Conservation (phyloP, 1,140 invertebrate genomes). For the Drosophila tani region DNA sequence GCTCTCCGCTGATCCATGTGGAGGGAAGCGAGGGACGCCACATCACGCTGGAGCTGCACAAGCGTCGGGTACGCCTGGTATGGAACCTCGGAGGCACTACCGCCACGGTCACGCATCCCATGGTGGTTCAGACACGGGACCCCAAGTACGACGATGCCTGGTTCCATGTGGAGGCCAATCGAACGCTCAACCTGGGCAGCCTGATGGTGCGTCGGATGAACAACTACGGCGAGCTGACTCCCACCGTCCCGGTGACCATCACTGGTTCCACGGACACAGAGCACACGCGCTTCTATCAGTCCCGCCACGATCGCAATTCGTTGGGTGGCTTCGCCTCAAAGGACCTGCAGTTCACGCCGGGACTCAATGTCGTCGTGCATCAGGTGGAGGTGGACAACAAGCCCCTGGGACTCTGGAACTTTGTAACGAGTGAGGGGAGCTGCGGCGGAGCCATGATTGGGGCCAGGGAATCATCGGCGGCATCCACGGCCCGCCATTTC, state of each 20-base stretch:
- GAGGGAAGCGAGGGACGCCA: conserved; percentile 88
- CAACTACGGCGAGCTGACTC: conserved; percentile 67
- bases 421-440: conserved; percentile 87
- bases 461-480: conserved; percentile 68
- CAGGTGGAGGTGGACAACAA: conserved; percentile 91
- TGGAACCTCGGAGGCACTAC: conserved; percentile 92
- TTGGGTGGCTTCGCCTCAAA: conserved; percentile 86
- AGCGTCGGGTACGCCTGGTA: conserved; percentile 90
- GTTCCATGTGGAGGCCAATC: conserved; percentile 90
- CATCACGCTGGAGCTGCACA: conserved; percentile 91
- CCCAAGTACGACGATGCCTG: conserved; percentile 88
- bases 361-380: conserved; percentile 91
- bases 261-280: conserved; percentile 70
- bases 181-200: conserved; percentile 85
- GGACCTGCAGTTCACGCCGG: conserved; percentile 85
- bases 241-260: conserved; percentile 48
- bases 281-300: conserved; percentile 77
- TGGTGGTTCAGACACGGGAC: conserved; percentile 86
- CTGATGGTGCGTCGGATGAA: conserved; percentile 80
- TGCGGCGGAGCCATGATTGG: conserved; percentile 86
- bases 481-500: conserved; percentile 86
- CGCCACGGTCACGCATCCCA: conserved; percentile 88
- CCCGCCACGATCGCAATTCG: conserved; percentile 86
- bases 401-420: conserved; percentile 95
- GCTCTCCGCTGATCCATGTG: conserved; percentile 85